Evolutionary conservation across 92 coral and sea anemone genomes (phyloP), one percentile per base, ranked within the genome.

Genomic region (Siderastrea siderea): DNA sequence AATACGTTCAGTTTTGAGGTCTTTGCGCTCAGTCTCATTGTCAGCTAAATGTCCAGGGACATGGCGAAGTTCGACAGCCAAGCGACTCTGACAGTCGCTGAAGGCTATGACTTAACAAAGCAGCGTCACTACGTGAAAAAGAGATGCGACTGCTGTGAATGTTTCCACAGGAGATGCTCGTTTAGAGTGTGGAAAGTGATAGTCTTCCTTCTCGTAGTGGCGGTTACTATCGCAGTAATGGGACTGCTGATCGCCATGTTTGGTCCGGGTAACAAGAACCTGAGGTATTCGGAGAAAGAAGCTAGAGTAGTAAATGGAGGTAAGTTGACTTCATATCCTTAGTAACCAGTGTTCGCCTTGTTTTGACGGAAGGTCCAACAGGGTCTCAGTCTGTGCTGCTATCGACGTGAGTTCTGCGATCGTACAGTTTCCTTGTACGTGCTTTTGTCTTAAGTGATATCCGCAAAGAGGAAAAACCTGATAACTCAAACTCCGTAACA

Each of bases 151-250:
- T 73, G 78, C 17, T 52, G 84, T 19, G 84, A 52, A 19, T 70
- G 67, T 53, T 57, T 51, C 47, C 77, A 55, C 46, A 72, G 10
- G 43, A 61, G 26, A 62, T 73, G 73, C 43, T 6, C 64, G 2
- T 84, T 84, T 17, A 73, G 87, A 8, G 61, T 84, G 7, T 84
- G 87, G 87, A 72, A 84, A 52, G 6, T 73, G 62, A 17, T 84
- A 16, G 7, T 84, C 51, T 73, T 62, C 10, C n/a, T 84, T 19
- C 53, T 63, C 51, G 10, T 50, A 13, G 38, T 63, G 9, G 43
- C 54, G n/a, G 61, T 48, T 17, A 61, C 73, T 38, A 84, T 73
- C 1, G 72, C 63, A 0, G n/a, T 26, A 14, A 6, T 85, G 54
- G 54, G 47, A 0, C 14, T 85, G 44, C 49, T 85, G 50, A 68